Evolutionary conservation across 2,888 invertebrate genomes (phyloP).

Genomic region (Julus scanicus): DNA sequence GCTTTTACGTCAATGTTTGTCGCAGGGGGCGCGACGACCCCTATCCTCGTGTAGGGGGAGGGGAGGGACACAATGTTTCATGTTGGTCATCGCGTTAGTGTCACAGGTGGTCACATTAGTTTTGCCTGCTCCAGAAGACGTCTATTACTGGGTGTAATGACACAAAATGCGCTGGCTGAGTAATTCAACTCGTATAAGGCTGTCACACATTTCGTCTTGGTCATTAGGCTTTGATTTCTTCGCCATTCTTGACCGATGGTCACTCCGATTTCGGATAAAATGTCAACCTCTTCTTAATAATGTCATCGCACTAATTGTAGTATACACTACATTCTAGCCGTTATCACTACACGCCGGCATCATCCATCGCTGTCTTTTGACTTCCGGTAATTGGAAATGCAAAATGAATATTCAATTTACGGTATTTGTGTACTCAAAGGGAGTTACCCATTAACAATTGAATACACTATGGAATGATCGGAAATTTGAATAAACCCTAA

Average conservation of each 20-base stretch:
- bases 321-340: too few relatives aligned
- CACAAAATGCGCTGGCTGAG: slow-evolving; percentile 14
- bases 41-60: background rate
- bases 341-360: too few relatives aligned
- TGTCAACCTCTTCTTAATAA: background rate
- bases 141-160: background rate
- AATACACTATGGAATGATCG: too few relatives aligned
- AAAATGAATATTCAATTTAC: too few relatives aligned
- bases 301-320: too few relatives aligned
- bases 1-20: too few relatives aligned
- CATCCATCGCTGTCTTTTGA: too few relatives aligned
- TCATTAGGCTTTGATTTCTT: slow-evolving; percentile 1
- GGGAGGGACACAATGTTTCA: background rate
- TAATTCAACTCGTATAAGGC: slow-evolving; percentile 31
- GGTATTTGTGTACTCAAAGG: too few relatives aligned
- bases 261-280: background rate
- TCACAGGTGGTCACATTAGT: slow-evolving; percentile 33
- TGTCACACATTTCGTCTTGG: background rate
- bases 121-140: background rate
- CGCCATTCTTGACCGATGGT: slow-evolving; percentile 9
- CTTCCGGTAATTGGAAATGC: too few relatives aligned
- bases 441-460: too few relatives aligned
- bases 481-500: too few relatives aligned
- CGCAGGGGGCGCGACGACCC: background rate
- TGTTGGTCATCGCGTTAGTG: slow-evolving; percentile 1